These are phyloP conservation scores for Tragelaphus scriptus DNA, from an alignment of 2,113 vertebrate species.

Conservation along the genomic window DNA sequence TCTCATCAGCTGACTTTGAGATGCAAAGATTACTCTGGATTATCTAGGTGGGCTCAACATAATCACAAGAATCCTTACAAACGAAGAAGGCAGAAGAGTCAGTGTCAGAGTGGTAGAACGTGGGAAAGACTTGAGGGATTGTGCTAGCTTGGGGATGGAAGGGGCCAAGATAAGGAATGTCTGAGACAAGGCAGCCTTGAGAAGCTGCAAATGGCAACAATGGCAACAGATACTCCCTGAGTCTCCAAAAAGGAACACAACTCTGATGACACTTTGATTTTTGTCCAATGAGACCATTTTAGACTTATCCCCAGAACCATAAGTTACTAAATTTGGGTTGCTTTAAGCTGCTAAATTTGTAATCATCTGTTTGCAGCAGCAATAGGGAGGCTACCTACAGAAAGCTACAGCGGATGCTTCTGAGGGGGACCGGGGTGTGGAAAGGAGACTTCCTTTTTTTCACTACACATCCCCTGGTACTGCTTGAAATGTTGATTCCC, in stretches of 20 bases:
- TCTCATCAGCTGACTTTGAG: not conserved
- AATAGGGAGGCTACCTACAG: not conserved
- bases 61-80: not conserved
- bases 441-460: not conserved
- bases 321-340: not conserved
- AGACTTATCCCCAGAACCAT: not conserved
- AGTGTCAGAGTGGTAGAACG: not conserved
- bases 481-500: not conserved
- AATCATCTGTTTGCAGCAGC: not conserved
- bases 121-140: not conserved
- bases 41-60: not conserved
- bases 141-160: not conserved
- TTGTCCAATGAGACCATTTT: not conserved
- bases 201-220: not conserved
- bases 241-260: not conserved
- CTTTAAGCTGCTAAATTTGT: not conserved
- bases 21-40: not conserved
- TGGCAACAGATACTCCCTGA: not conserved
- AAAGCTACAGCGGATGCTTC: not conserved
- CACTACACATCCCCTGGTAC: not conserved
- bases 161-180: not conserved
- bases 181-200: not conserved
- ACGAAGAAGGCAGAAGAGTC: not conserved
- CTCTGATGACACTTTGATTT: not conserved
- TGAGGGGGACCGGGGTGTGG: not conserved